These are phyloP conservation scores for Melinaea marsaeus DNA, from an alignment of 2,888 invertebrate species.

Conservation along the genomic window DNA sequence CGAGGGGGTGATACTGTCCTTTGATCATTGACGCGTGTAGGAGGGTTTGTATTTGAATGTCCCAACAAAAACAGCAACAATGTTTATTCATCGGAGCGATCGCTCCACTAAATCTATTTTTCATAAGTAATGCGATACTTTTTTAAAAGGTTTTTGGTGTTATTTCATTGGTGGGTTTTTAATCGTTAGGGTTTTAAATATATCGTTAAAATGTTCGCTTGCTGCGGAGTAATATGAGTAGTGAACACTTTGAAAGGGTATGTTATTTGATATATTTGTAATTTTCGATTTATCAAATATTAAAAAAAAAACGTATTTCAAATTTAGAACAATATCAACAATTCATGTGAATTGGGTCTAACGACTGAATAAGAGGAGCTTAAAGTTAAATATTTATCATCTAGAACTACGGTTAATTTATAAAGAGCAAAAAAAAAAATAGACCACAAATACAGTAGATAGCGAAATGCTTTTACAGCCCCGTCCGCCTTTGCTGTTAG, in stretches of 20 bases:
- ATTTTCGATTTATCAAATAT: too few species aligned
- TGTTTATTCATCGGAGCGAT: slow-evolving; percentile 37
- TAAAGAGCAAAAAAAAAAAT: background rate
- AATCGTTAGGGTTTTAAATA: background rate
- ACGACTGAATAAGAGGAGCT: too few species aligned
- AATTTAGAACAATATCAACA: too few species aligned
- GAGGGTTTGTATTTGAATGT: slow-evolving; percentile 42
- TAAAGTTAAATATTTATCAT: too few species aligned
- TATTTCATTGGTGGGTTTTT: slow-evolving; percentile 8
- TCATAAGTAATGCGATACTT: slow-evolving; percentile 21
- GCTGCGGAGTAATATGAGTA: too few species aligned
- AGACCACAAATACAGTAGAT: background rate
- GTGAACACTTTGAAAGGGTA: too few species aligned
- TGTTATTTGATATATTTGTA: too few species aligned
- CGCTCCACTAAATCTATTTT: slow-evolving; percentile 25
- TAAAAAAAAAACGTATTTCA: too few species aligned
- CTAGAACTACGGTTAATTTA: background rate
- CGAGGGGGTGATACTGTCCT: slow-evolving; percentile 37
- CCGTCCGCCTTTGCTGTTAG: background rate
- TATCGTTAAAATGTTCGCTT: background rate
- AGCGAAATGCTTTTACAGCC: background rate
- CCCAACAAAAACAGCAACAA: slow-evolving; percentile 43
- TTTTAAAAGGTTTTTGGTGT: slow-evolving; percentile 18
- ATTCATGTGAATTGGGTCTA: too few species aligned
- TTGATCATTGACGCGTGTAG: slow-evolving; percentile 48